Conservation (phyloP, 2,113 vertebrate species). For the Oreochromis aureus region DNA sequence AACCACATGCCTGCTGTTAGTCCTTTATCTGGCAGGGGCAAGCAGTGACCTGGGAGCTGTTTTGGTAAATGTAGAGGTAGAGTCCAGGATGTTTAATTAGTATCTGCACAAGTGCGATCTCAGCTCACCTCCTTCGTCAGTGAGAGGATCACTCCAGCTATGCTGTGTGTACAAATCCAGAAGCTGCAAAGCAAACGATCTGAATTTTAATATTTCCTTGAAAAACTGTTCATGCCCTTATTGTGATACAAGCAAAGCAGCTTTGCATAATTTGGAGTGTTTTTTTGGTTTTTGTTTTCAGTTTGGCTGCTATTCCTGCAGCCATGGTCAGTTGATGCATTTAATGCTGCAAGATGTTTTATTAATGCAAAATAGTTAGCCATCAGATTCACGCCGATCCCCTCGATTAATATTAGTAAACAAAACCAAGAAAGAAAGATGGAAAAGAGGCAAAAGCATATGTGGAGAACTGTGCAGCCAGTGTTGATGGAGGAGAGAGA, state of each 20-base stretch:
- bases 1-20: background rate
- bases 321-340: background rate
- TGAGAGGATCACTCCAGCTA: background rate
- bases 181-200: background rate
- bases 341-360: background rate
- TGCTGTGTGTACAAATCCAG: background rate
- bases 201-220: background rate
- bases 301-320: background rate
- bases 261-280: background rate
- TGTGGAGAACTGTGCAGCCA: background rate
- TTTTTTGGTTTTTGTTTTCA: rapidly evolving
- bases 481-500: background rate
- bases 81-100: background rate
- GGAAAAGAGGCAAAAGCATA: background rate
- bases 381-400: background rate
- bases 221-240: background rate
- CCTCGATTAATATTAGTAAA: background rate
- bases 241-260: background rate
- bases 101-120: rapidly evolving
- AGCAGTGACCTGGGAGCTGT: background rate
- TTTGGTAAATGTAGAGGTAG: background rate
- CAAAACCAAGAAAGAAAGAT: background rate
- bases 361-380: background rate
- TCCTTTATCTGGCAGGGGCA: background rate
- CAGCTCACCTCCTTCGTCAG: background rate